Percentiles rank a stretch among this genome's conserved stretches.
phyloP scores from a whole-genome alignment of 2,888 invertebrate species.

The Torymus auratus region DNA sequence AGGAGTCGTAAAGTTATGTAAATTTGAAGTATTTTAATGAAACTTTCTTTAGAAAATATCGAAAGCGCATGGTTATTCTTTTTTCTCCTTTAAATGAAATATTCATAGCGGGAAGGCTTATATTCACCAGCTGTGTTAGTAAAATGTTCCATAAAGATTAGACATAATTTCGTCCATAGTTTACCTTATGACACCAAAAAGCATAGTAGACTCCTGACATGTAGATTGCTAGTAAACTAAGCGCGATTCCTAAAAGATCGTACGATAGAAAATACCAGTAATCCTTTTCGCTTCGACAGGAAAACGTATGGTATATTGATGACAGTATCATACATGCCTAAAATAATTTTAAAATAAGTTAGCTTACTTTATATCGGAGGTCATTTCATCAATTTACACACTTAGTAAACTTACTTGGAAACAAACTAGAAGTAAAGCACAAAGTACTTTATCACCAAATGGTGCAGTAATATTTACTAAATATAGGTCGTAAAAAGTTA shows the following conservation, averaged over 20 bases:
- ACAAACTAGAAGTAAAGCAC: slow-evolving; percentile 89
- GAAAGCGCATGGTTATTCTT: not conserved
- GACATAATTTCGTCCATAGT: slow-evolving; percentile 65
- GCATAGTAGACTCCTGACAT: slow-evolving; percentile 97
- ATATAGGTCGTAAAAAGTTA: slow-evolving; percentile 90
- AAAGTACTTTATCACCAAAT: slow-evolving; percentile 89
- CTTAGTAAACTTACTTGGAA: slow-evolving; percentile 83
- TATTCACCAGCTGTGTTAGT: too few species aligned
- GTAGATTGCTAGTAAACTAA: slow-evolving; percentile 95
- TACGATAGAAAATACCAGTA: slow-evolving; percentile 91
- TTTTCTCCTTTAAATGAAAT: not conserved
- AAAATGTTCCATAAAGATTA: too few species aligned
- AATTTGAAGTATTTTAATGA: not conserved
- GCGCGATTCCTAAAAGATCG: slow-evolving; percentile 95
- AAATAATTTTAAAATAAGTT: slow-evolving; percentile 63
- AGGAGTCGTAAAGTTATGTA: slow-evolving; percentile 2
- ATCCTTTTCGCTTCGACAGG: slow-evolving; percentile 91
- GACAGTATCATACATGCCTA: slow-evolving; percentile 96
- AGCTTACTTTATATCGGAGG: too few species aligned
- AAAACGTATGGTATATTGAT: slow-evolving; percentile 95
- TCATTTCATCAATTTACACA: not conserved
- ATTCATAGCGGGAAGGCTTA: too few species aligned
- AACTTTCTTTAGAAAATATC: slow-evolving; percentile 29
- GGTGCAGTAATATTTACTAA: slow-evolving; percentile 88
- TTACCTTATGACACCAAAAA: slow-evolving; percentile 95